A percentile compares a stretch with the other conserved stretches of the same genome.
Conservation (phyloP, 2,888 invertebrate species). For the Noctua janthe region DNA sequence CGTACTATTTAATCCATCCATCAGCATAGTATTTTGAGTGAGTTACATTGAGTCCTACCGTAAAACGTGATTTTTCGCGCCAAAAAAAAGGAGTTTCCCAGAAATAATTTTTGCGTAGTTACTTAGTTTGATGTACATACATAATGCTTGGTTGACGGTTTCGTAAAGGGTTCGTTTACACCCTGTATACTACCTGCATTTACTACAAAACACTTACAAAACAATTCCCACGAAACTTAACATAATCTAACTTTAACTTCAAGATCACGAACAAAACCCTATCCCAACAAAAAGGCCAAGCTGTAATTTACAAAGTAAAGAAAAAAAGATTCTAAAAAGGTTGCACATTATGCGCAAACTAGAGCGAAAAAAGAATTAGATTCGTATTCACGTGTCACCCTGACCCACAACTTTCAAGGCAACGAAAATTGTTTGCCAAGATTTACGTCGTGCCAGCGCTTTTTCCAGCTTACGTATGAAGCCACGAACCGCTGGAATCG, state of each 20-base stretch:
- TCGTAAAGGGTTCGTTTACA: no score
- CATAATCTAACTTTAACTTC: constrained; percentile 1
- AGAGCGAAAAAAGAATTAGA: constrained; percentile 68
- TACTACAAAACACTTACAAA: neutral
- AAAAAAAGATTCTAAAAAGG: constrained; percentile 62
- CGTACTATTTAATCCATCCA: no score
- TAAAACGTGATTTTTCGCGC: no score
- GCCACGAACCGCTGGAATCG: constrained; percentile 49
- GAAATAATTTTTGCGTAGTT: no score
- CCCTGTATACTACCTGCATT: neutral
- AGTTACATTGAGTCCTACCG: no score
- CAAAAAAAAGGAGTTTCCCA: no score
- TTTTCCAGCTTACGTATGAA: constrained; percentile 60
- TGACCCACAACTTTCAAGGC: constrained; percentile 81
- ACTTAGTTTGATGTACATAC: no score
- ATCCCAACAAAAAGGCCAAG: constrained; percentile 24
- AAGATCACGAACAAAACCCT: constrained; percentile 19
- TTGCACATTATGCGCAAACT: constrained; percentile 65
- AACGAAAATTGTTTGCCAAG: constrained; percentile 72
- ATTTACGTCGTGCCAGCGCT: constrained; percentile 64
- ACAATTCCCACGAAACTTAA: neutral
- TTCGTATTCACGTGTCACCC: constrained; percentile 69
- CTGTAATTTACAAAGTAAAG: constrained; percentile 7
- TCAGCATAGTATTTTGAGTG: no score
- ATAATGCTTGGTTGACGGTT: no score